phyloP scores from a whole-genome alignment of 1,140 invertebrate species.

The Drosophila kikkawai region DNA sequence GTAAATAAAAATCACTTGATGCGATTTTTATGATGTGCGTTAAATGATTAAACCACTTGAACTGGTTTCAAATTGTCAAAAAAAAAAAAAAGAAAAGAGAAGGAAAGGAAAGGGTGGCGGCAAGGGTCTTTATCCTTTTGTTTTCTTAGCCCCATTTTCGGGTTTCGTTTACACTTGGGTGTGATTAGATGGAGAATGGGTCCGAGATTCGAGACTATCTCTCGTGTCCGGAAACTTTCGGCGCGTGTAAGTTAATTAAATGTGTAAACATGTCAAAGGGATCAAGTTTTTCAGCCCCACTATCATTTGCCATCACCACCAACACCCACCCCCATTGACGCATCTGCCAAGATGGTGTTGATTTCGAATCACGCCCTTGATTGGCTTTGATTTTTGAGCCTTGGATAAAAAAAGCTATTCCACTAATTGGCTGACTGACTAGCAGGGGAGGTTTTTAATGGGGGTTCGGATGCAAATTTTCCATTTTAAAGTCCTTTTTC shows the following conservation, averaged over 20 bases:
- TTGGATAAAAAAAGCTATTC: conserved; percentile 32
- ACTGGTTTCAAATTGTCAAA: conserved; percentile 80
- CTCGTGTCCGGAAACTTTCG: conserved; percentile 67
- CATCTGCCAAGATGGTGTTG: conserved; percentile 57
- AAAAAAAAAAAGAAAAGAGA: conserved; percentile 38
- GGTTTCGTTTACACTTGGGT: conserved; percentile 56
- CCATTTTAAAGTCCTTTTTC: conserved; percentile 43
- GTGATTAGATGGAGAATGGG: conserved; percentile 42
- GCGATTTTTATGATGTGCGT: conserved; percentile 83
- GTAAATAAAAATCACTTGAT: conserved; percentile 83
- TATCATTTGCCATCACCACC: conserved; percentile 16
- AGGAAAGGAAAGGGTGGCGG: conserved; percentile 1
- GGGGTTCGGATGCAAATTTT: conserved; percentile 39
- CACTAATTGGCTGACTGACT: conserved; percentile 56
- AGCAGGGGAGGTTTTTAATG: conserved; percentile 9
- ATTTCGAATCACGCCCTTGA: conserved; percentile 67
- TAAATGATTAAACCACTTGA: conserved; percentile 84
- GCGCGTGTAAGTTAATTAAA: conserved; percentile 80
- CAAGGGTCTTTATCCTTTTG: conserved; percentile 51
- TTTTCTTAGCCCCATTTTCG: conserved; percentile 69
- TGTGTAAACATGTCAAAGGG: conserved; percentile 80
- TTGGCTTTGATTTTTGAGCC: conserved; percentile 72
- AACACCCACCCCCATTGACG: conserved; percentile 1
- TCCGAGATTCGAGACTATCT: conserved; percentile 30
- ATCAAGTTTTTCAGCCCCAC: conserved; percentile 37